Base-by-base conservation (phyloP, 2,797 vertebrate species). In the Rhinichthys osculus region DNA sequence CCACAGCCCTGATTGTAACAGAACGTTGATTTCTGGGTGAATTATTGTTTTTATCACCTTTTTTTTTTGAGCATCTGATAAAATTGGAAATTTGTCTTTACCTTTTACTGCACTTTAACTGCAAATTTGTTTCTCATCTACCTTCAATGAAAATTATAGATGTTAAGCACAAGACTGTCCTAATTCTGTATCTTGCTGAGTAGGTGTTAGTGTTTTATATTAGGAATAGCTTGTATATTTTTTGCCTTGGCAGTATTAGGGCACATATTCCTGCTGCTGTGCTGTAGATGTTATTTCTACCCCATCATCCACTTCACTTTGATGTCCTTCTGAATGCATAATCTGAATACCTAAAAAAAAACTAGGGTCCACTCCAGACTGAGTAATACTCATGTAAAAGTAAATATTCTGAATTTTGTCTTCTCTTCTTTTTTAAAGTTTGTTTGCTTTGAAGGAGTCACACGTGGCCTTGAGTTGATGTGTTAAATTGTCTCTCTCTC, bases 401-500 rank as follows among this genome's bases (percentile, higher is more conserved):
- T 50, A 50, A 17, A 50, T 17, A 50, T 50, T 50, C 47, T 0
- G 47, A 50, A 50, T 50, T 50, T 50, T 50, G 47, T 16, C 14
- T 50, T 40, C 2, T 66, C 14, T 17, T 11, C 30, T 16, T 17
- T 27, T 44, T 30, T 66, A 33, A 70, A 14, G 79, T 70, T 30
- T 42, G 23, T 70, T 82, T 72, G n/a, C 14, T 78, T 84, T 84
- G 13, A 83, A 19, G 16, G 21, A 35, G 30, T 77, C 33, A 66
- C 16, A 27, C 30, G 52, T 64, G 9, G 30, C 33, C 9, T 1
- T 40, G 23, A 6, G 38, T 47, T 87, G 10, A 52, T 10, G 85
- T 82, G 79, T 2, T 80, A 11, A 72, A 86, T 84, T 71, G 85
- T 78, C n/a, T 52, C 5, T 85, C 7, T 91, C 33, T 91, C 1